Evolutionary conservation across 2,888 invertebrate species (phyloP), one percentile per base, ranked within the genome.

Genomic region (Spisula subtruncata): DNA sequence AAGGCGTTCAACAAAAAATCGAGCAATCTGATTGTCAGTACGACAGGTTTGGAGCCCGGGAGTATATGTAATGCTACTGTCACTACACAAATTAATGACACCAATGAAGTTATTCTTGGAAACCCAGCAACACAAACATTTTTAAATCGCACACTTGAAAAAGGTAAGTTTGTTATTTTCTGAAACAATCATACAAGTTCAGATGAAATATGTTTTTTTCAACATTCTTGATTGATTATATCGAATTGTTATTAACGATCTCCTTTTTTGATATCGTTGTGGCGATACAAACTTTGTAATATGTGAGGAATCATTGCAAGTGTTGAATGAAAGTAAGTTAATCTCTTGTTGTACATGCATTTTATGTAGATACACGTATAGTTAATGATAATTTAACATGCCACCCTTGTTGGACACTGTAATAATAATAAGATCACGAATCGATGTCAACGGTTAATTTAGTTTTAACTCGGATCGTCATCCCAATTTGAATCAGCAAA

Each of bases 11-110:
- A 35, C 25, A 75, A 0, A 14, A 35, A 14, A 32, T 35, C 75
- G 25, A 35, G 35, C 18, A 14, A 16, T 35, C 4, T 35, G 35
- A 32, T 14, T 4, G 32, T 35, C 12, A 12, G 12, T 75, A 14
- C 18, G 5, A 75, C 6, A 35, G 35, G 14, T 20, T 75, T 75
- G 18, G 75, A 75, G 35, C 35, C 75, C 32, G 75, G 75, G 12
- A 75, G 75, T 75, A 32, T 75, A 14, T 75, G 75, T 75, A 75
- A 75, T 18, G 32, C 32, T 18, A 75, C 10, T 20, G 75, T 75
- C 12, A 75, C 75, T 25, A 35, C 75, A 75, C 75, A 35, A 75
- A 75, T 75, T 14, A 35, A 16, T 18, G 32, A 35, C 35, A 32
- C 14, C 18, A 75, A 75, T 0, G 75, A 75, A 32, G 6, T 16